Percentiles rank a stretch among this genome's conserved stretches.
Evolutionary conservation across 2,113 vertebrate species (phyloP).

Genomic region (Microtus montanus): DNA sequence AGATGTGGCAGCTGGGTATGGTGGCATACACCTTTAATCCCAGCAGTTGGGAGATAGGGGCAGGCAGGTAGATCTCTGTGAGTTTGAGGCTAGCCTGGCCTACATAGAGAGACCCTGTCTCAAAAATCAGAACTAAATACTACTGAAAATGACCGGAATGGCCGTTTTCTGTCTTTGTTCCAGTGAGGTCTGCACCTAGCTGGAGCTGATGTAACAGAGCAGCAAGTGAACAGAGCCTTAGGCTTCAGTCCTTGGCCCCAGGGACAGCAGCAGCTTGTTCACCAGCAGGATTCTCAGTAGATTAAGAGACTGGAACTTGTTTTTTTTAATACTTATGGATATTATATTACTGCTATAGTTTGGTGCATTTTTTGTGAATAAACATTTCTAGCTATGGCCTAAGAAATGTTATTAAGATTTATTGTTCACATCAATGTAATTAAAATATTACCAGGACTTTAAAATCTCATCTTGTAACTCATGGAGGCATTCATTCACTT

Average conservation of each 20-base stretch:
- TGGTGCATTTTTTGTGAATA: background rate
- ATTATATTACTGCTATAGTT: background rate
- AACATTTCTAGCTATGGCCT: background rate
- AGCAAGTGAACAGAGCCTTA: background rate
- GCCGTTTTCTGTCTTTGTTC: background rate
- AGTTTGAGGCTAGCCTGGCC: background rate
- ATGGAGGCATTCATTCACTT: background rate
- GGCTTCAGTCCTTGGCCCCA: background rate
- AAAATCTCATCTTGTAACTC: background rate
- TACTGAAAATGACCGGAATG: background rate
- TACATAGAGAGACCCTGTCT: background rate
- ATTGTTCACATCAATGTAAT: background rate
- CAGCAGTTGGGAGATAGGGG: background rate
- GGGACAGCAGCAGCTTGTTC: background rate
- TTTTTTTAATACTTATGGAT: background rate
- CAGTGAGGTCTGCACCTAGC: background rate
- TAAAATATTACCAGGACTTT: background rate
- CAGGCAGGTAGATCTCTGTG: background rate
- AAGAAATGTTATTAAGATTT: conserved; percentile 29
- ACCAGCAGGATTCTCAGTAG: background rate
- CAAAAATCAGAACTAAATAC: background rate
- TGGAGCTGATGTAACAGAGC: background rate
- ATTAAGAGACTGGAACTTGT: background rate
- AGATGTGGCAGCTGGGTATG: background rate
- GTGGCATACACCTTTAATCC: background rate